A percentile compares a stretch with the other conserved stretches of the same genome.
Conservation (phyloP, 2,888 invertebrate genomes). For the Habroteleia sp. region DNA sequence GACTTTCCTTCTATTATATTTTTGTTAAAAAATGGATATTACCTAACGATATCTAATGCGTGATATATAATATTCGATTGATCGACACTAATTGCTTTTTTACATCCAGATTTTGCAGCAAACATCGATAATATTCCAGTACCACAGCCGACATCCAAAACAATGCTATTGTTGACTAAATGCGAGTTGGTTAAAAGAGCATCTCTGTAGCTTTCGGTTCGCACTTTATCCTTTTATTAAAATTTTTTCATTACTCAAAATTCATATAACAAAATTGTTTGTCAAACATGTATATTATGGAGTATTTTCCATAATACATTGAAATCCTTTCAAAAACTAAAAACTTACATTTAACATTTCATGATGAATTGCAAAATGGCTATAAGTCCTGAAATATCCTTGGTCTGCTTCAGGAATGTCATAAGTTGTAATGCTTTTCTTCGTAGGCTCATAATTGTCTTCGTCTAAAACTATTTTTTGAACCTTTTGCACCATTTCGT, state of each 20-base stretch:
- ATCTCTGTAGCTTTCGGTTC: slow-evolving; percentile 93
- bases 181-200: slow-evolving; percentile 89
- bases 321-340: too few species aligned
- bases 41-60: slow-evolving; percentile 96
- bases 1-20: too few species aligned
- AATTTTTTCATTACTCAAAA: too few species aligned
- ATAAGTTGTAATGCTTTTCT: slow-evolving; percentile 75
- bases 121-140: slow-evolving; percentile 99
- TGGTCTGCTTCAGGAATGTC: slow-evolving; percentile 84
- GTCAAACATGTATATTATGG: too few species aligned
- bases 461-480: slow-evolving; percentile 76
- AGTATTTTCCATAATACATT: too few species aligned
- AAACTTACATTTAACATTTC: slow-evolving; percentile 93
- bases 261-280: too few species aligned
- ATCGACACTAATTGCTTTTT: slow-evolving; percentile 94
- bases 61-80: slow-evolving; percentile 97
- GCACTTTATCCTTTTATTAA: slow-evolving; percentile 85
- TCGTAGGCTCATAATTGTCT: slow-evolving; percentile 77
- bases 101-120: slow-evolving; percentile 96
- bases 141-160: slow-evolving; percentile 98
- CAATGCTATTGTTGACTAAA: slow-evolving; percentile 87
- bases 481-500: slow-evolving; percentile 76
- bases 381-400: slow-evolving; percentile 91
- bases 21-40: neutral
- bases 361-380: slow-evolving; percentile 95